phyloP scores from a whole-genome alignment of 2,888 invertebrate species.

The Lasioglossum lativentre region DNA sequence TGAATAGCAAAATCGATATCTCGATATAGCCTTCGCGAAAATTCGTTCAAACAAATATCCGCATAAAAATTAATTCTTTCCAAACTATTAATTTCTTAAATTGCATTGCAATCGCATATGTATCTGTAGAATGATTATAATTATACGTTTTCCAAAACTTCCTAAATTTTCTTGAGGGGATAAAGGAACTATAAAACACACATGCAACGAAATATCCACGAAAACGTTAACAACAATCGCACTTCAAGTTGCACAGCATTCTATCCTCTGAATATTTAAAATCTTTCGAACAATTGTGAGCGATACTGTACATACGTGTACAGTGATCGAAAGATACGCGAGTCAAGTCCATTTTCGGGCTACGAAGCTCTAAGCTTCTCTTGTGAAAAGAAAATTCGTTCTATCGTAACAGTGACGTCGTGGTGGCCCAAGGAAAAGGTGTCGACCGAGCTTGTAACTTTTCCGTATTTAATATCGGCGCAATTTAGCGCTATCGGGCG shows the following conservation, averaged over 20 bases:
- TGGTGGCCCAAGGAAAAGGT: not conserved
- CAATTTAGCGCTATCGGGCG: not conserved
- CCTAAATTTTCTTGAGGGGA: not conserved
- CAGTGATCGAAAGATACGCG: too few relatives aligned
- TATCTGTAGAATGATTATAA: too few relatives aligned
- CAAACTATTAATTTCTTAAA: too few relatives aligned
- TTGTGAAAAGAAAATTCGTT: not conserved
- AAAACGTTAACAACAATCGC: not conserved
- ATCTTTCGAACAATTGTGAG: not conserved
- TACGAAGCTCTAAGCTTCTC: not conserved
- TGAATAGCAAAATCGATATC: not conserved
- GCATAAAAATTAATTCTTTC: not conserved
- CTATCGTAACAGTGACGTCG: not conserved
- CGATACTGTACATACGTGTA: too few relatives aligned
- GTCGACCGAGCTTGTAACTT: not conserved
- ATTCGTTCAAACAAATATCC: not conserved
- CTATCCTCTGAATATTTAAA: not conserved
- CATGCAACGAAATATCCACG: not conserved
- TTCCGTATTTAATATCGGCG: not conserved
- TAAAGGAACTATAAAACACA: not conserved
- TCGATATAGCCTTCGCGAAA: not conserved
- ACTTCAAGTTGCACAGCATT: not conserved
- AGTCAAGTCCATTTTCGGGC: not conserved
- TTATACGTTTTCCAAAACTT: too few relatives aligned
- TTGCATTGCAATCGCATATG: too few relatives aligned